Evolutionary conservation across 2,797 vertebrate genomes (phyloP).

Genomic region (Enteromius thamalakanensis): DNA sequence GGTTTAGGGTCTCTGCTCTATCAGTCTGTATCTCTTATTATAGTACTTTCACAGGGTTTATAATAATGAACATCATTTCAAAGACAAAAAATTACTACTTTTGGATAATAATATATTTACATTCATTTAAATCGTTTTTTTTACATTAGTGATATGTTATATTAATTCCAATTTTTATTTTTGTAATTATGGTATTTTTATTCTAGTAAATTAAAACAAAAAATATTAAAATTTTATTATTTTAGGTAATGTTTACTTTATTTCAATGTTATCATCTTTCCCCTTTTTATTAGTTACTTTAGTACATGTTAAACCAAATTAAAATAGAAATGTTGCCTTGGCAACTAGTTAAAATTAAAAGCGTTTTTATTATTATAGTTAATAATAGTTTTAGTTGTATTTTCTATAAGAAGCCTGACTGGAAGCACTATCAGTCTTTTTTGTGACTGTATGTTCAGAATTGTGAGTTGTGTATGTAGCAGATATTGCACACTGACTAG

Average conservation of each 20-base stretch:
- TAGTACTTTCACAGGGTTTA: constrained; percentile 28
- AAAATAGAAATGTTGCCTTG: not conserved
- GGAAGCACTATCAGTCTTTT: not conserved
- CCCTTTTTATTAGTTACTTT: not conserved
- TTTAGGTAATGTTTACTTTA: not conserved
- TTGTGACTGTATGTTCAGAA: not conserved
- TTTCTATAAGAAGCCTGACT: not conserved
- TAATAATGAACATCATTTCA: not conserved
- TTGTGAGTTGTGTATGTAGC: not conserved
- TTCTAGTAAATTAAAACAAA: not conserved
- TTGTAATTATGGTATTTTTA: not conserved
- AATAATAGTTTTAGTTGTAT: not conserved
- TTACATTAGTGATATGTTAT: not conserved
- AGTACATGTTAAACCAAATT: not conserved
- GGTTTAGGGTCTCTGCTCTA: not conserved
- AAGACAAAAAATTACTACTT: not conserved
- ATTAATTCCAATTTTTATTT: not conserved
- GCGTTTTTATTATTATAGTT: not conserved
- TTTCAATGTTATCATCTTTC: not conserved
- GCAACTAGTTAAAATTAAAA: not conserved
- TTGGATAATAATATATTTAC: not conserved
- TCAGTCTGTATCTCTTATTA: constrained; percentile 14
- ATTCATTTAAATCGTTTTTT: not conserved
- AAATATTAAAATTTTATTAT: too few relatives aligned
- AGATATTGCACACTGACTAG: not conserved